Percentiles rank a stretch among this genome's conserved stretches.
phyloP scores from a whole-genome alignment of 2,113 vertebrate species.

The Triplophysa dalaica region DNA sequence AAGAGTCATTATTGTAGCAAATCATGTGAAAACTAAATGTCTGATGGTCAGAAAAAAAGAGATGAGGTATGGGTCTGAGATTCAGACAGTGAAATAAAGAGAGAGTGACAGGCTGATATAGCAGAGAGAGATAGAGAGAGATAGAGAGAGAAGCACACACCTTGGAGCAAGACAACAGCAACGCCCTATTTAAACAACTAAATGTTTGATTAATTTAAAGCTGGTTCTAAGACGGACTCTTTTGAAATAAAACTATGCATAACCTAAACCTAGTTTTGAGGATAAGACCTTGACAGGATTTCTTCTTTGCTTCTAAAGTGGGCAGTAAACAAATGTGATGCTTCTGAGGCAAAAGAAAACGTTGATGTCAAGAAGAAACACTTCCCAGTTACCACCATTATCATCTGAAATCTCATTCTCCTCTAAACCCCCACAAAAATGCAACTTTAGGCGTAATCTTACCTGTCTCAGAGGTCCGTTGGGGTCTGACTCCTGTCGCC shows the following conservation, averaged over 20 bases:
- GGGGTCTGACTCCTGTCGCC: slow-evolving; percentile 89
- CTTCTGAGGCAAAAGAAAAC: not conserved
- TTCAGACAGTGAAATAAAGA: slow-evolving; percentile 19
- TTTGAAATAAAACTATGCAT: not conserved
- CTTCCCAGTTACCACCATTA: not conserved
- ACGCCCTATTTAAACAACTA: not conserved
- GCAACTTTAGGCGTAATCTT: slow-evolving; percentile 64
- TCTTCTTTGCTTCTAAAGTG: not conserved
- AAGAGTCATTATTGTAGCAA: slow-evolving; percentile 7
- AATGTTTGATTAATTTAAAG: not conserved
- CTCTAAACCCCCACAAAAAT: not conserved
- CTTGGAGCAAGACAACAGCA: not conserved
- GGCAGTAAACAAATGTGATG: not conserved
- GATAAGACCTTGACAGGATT: not conserved
- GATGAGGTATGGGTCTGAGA: slow-evolving; percentile 31
- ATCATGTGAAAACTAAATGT: slow-evolving; percentile 39
- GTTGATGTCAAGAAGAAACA: not conserved
- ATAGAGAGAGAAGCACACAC: slow-evolving; percentile 1
- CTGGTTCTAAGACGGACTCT: not conserved
- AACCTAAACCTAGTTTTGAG: not conserved
- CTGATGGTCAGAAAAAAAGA: slow-evolving; percentile 40
- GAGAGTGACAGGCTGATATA: slow-evolving; percentile 30
- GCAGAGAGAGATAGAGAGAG: slow-evolving; percentile 2
- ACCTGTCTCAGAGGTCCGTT: slow-evolving; percentile 94
- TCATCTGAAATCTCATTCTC: not conserved